These are phyloP conservation scores for Acleris laterana DNA, from an alignment of 2,888 invertebrate genomes.

Conservation along the genomic window DNA sequence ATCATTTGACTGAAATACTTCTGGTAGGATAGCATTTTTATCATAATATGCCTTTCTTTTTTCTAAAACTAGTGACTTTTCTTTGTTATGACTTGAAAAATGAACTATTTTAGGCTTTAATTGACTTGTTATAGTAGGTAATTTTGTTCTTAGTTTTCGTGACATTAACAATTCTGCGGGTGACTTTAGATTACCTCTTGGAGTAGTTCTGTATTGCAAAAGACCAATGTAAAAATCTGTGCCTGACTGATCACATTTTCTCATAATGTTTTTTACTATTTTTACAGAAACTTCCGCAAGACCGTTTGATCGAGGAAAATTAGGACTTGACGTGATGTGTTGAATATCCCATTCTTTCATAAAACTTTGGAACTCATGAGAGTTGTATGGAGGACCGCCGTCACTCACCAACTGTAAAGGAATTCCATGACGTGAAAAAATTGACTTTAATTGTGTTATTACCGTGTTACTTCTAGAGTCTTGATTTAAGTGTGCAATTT, in stretches of 20 bases:
- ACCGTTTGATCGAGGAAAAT: conserved; percentile 4
- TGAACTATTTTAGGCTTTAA: conserved; percentile 1
- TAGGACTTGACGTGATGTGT: conserved; percentile 35
- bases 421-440: conserved; percentile 6
- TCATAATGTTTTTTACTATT: conserved; percentile 2
- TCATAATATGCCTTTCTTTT: background rate
- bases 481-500: too few species aligned
- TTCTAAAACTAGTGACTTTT: background rate
- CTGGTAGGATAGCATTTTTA: background rate
- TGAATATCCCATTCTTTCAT: conserved; percentile 28
- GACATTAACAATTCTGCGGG: background rate
- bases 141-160: conserved; percentile 1
- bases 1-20: background rate
- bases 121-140: background rate
- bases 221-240: conserved; percentile 32
- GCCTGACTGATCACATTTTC: conserved; percentile 22
- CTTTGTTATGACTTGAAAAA: background rate
- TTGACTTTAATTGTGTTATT: too few species aligned
- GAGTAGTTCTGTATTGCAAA: conserved; percentile 34
- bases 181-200: conserved; percentile 26
- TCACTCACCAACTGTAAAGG: conserved; percentile 1
- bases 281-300: background rate
- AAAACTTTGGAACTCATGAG: conserved; percentile 6
- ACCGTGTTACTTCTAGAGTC: background rate
- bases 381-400: conserved; percentile 26